phyloP scores from a whole-genome alignment of 2,113 vertebrate genomes.

The Setophaga petechia region DNA sequence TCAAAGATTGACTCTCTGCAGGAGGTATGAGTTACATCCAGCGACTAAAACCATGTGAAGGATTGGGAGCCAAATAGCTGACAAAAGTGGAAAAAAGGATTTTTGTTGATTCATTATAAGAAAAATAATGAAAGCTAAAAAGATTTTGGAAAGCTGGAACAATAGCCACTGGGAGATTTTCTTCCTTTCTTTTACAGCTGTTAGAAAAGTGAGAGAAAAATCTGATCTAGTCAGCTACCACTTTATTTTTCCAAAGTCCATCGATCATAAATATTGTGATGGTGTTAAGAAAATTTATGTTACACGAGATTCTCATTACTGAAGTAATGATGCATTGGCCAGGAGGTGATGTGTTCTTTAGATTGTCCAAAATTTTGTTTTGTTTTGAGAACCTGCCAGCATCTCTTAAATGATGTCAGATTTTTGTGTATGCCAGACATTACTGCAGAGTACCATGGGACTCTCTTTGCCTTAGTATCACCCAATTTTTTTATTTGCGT shows the following conservation, averaged over 20 bases:
- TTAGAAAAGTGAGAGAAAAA: not conserved
- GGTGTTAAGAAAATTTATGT: slow-evolving; percentile 29
- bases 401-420: slow-evolving; percentile 55
- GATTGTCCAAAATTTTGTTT: slow-evolving; percentile 47
- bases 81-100: not conserved
- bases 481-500: not conserved
- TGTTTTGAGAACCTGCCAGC: slow-evolving; percentile 52
- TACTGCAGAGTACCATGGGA: slow-evolving; percentile 60
- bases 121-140: slow-evolving; percentile 2
- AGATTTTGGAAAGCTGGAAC: not conserved
- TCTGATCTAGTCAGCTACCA: not conserved
- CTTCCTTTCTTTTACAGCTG: not conserved
- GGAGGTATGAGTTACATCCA: slow-evolving; percentile 41
- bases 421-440: slow-evolving; percentile 60
- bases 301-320: not conserved
- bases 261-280: not conserved
- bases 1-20: slow-evolving; percentile 24
- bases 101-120: slow-evolving; percentile 1
- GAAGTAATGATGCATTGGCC: slow-evolving; percentile 30
- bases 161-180: not conserved
- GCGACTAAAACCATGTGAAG: not conserved
- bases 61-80: slow-evolving; percentile 24
- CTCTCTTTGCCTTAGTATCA: slow-evolving; percentile 41
- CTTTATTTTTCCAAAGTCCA: not conserved
- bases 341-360: slow-evolving; percentile 48